Evolutionary conservation across 2,888 invertebrate genomes (phyloP).

Genomic region (Oxystoma pomonae): DNA sequence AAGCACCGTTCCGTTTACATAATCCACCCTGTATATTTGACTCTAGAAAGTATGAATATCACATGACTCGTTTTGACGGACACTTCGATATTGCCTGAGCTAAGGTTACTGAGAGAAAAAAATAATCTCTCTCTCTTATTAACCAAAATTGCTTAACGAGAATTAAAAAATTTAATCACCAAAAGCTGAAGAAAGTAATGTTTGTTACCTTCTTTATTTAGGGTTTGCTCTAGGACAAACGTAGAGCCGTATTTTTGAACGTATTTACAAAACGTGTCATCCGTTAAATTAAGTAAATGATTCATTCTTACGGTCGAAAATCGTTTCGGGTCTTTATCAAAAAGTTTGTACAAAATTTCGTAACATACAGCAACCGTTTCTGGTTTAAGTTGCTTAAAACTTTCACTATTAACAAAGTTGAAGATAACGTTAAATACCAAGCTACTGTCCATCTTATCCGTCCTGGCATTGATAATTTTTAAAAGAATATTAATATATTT

Average conservation of each 20-base stretch:
- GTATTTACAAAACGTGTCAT: constrained; percentile 42
- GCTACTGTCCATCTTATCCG: constrained; percentile 17
- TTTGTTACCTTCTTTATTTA: constrained; percentile 15
- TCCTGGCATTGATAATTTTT: constrained; percentile 28
- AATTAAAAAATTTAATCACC: constrained; percentile 14
- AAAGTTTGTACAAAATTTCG: constrained; percentile 22
- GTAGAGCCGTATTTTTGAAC: constrained; percentile 41
- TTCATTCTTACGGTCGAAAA: constrained; percentile 19
- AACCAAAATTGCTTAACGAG: no score
- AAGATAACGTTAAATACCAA: constrained; percentile 16
- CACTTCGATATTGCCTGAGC: no score
- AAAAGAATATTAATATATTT: constrained; percentile 29
- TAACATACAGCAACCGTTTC: constrained; percentile 17
- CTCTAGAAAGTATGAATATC: no score
- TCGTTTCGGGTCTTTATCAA: constrained; percentile 8
- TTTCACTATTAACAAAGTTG: constrained; percentile 18
- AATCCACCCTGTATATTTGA: no score
- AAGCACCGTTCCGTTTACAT: no score
- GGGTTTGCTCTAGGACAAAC: constrained; percentile 25
- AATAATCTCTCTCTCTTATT: no score
- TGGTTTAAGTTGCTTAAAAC: constrained; percentile 16
- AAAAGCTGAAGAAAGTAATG: constrained; percentile 26
- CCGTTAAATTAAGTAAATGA: constrained; percentile 33
- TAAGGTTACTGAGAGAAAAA: no score
- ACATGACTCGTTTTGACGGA: no score